Base-by-base conservation (phyloP, 2,113 vertebrate genomes). In the Malaclemys terrapin region DNA sequence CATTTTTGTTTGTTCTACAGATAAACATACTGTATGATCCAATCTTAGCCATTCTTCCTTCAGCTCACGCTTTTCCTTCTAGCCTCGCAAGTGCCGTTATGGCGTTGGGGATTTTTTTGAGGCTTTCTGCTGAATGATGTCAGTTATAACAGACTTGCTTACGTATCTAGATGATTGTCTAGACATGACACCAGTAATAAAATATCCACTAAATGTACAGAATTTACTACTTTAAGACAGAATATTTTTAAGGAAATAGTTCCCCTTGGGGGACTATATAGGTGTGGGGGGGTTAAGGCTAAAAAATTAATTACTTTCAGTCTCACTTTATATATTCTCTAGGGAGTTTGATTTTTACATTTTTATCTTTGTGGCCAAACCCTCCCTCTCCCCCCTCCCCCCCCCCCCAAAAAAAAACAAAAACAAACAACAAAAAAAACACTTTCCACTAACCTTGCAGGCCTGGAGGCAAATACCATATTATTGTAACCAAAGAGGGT, bases 211-310 rank as follows among this genome's bases (percentile, higher is more conserved):
- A 91, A 76, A 86, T 24, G 81, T 14, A 47, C 49, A 84, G n/a
- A 90, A 65, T 62, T 93, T 90, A 76, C 80, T 93, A 91, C 93
- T 94, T 84, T 84, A 80, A 84, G 93, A 8, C 11, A 82, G 56
- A 91, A 31, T 95, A 89, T 97, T 97, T 95, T 94, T 88, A 96
- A 93, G 91, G 91, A 95, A 96, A 86, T 90, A 20, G 56, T 80
- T 86, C 78, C 90, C 89, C 90, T 91, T 90, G 78, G 2, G 35
- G 35, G 10, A 13, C 35, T 87, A 52, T 92, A 94, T 93, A 87
- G 24, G 59, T 83, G n/a, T 50, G 11, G 76, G 12, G 25, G 92
- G 82, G 80, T 45, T 47, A 72, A 16, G 84, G 78, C 83, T 79
- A 24, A 89, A 88, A 12, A 4, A 31, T 82, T 24, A 38, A 59